Base-by-base conservation (phyloP, 1,140 invertebrate genomes). In the Eubasilissa regina region DNA sequence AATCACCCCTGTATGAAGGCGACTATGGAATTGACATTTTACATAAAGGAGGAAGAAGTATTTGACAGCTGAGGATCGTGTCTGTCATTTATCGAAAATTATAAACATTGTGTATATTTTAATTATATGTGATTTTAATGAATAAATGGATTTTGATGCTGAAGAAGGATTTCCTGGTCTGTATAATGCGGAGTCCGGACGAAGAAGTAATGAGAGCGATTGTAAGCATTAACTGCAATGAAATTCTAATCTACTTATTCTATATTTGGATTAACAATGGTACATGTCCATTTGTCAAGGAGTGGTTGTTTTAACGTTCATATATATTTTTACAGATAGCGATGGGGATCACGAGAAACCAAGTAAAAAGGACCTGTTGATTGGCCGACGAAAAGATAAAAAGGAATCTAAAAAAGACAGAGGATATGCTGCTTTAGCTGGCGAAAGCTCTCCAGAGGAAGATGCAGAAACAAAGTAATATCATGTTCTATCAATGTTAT, bases 371-470 rank as follows among this genome's bases (percentile, higher is more conserved):
- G 94, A 95, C 85, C 87, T 95, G 35, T 85, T 95, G 15, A 92
- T 92, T 79, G 93, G 93, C 3, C 88, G 92, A 68, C 86, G 91
- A 11, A 94, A 94, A 85, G 95, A 97, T 58, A 97, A 97, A 85
- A 96, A 96, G 84, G 95, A 96, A 78, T 93, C 92, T 64, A 96
- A 97, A 84, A 94, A 95, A 84, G 94, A 95, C 80, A 92, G 94
- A 85, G 94, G 95, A 0, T 98, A 98, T 92, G 96, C 95, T 13
- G 95, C 96, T 12, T 90, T 98, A 85, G 96, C 96, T 87, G 97
- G 96, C 51, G 97, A 98, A 88, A 97, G 96, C 85, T 97, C 96
- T 7, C 95, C 94, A 15, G 96, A 97, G 85, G 96, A 97, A 83
- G 95, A 96, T 83, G 89, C 92, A 72, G 95, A 97, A 86, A 92